Evolutionary conservation across 2,888 invertebrate genomes (phyloP), one percentile per base, ranked within the genome.

Genomic region (Campaea margaritaria): DNA sequence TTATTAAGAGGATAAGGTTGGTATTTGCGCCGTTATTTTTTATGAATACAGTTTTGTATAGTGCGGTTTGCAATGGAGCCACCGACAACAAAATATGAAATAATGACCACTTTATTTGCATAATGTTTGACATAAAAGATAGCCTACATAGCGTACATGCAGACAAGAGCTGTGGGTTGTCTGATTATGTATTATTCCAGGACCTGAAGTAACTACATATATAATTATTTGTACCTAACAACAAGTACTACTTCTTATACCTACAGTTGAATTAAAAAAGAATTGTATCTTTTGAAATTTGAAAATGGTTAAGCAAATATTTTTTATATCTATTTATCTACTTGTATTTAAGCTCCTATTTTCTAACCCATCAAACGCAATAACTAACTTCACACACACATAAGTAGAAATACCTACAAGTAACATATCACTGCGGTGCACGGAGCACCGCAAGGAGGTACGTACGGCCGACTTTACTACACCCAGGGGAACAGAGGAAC

Each of bases 61-160:
- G 59, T 75, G 76, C 70, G 75, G 78, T 74, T 65, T 74, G 73
- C 73, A 69, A 62, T 69, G 73, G 69, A 74, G 72, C 74, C 70
- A 74, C 67, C 72, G 73, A 68, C 78, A 79, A 79, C 82, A 79
- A 81, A 79, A 81, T 80, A 78, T 82, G 75, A 80, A 78, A 79
- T 79, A 78, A 79, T 76, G 76, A 76, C 68, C 70, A 62, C 69
- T 69, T 73, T 79, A 82, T 83, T 82, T 82, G 75, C 82, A 81
- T 83, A 82, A 80, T 79, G 72, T 71, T 67, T 67, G 73, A 71
- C 74, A 75, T 80, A 21, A n/a, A n/a, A 76, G 75, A 64, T 73
- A 72, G 76, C 70, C 72, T 71, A 73, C 73, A 79, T 73, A 73
- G 68, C 72, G 72, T 9, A 27, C 27, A 27, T n/a, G 27, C 27